Conservation (phyloP, 2,797 vertebrate species). For the Ceryle rudis region DNA sequence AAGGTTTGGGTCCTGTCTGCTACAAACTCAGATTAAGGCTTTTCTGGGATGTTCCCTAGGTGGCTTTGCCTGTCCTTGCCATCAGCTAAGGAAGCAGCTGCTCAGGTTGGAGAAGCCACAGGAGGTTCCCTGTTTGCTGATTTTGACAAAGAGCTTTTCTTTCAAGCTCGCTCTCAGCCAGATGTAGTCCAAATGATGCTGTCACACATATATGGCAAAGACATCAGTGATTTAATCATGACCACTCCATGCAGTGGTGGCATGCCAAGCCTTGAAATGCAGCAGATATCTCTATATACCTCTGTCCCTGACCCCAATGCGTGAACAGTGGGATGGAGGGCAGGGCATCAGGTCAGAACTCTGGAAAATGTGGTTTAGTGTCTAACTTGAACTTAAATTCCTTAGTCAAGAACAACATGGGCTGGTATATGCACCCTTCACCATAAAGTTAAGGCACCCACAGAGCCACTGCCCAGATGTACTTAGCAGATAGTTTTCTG, state of each 20-base stretch:
- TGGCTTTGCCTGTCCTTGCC: neutral
- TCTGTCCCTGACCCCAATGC: accelerated
- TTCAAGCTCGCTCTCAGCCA: neutral
- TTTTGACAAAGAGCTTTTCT: neutral
- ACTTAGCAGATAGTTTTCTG: neutral
- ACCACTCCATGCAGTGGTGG: neutral
- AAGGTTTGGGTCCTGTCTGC: neutral
- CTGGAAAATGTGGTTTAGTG: accelerated
- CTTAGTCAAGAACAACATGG: neutral
- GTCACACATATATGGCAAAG: neutral
- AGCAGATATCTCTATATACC: neutral
- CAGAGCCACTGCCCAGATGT: neutral
- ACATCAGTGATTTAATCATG: accelerated
- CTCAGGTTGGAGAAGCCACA: neutral
- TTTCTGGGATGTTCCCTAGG: neutral
- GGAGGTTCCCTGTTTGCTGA: neutral
- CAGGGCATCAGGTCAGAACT: neutral
- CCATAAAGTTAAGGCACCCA: neutral
- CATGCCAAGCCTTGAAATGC: neutral
- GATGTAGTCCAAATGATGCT: neutral
- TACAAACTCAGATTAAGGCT: neutral
- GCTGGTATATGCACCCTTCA: neutral
- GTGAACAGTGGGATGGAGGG: neutral
- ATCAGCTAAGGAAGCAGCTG: neutral
- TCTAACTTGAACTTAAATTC: neutral